Base-by-base conservation (phyloP, 2,888 invertebrate genomes). In the Pollenia angustigena region DNA sequence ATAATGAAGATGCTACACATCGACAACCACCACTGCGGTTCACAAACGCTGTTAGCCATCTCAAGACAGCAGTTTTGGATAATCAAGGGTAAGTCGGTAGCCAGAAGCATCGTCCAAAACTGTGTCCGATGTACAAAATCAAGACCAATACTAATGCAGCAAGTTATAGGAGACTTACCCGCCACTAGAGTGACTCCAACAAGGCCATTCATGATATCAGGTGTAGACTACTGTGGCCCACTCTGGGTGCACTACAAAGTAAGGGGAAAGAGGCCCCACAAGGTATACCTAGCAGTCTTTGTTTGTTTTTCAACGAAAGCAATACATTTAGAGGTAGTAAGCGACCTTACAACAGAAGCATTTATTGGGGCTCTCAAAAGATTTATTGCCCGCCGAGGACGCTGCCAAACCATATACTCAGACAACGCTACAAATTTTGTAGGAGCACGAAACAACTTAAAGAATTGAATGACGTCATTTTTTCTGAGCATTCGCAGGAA, bases 351-450 rank as follows among this genome's bases (percentile, higher is more conserved):
- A 8, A 54, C 75, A n/a, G 52, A 68, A 32, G 78, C 68, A n/a
- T 76, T 76, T 42, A 76, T 66, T 32, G 76, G 62, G 18, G 76
- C 52, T 9, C 60, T 62, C 12, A 72, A 56, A 46, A 54, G 58
- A 58, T 72, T 72, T 40, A n/a, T n/a, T n/a, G n/a, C n/a, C n/a
- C n/a, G n/a, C n/a, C n/a, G n/a, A n/a, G n/a, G n/a, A n/a, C n/a
- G n/a, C n/a, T n/a, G n/a, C n/a, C n/a, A n/a, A n/a, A n/a, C n/a
- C n/a, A n/a, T n/a, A n/a, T n/a, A n/a, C n/a, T n/a, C n/a, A n/a
- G n/a, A n/a, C n/a, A n/a, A n/a, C n/a, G n/a, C n/a, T 40, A 66
- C 66, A 40, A 76, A 76, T 42, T 76, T 76, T 16, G 54, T 66
- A 12, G 64, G 64, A 11, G 76, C 64, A 40, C 50, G 48, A 52